Evolutionary conservation across 2,113 vertebrate species (phyloP).

Genomic region (Halichoerus grypus): DNA sequence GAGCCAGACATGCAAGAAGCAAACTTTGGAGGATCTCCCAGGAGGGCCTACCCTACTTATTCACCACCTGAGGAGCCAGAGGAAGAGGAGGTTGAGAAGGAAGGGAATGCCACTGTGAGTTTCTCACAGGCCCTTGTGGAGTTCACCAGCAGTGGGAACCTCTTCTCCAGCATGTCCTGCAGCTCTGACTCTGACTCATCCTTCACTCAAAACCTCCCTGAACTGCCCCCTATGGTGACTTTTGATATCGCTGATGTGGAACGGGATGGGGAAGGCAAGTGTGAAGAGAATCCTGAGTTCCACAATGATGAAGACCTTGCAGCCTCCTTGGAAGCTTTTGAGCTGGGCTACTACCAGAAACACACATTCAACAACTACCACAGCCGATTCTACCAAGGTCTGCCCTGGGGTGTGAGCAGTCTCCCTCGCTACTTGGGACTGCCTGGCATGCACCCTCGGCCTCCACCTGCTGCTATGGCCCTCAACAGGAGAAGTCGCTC

Average conservation of each 20-base stretch:
- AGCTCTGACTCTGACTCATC: slow-evolving; percentile 91
- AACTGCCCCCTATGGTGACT: slow-evolving; percentile 96
- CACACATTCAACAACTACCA: slow-evolving; percentile 93
- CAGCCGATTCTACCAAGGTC: slow-evolving; percentile 90
- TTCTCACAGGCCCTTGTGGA: slow-evolving; percentile 97
- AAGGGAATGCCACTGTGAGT: slow-evolving; percentile 92
- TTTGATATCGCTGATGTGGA: slow-evolving; percentile 98
- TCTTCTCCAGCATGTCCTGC: slow-evolving; percentile 92
- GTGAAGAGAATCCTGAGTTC: slow-evolving; percentile 94
- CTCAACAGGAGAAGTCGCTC: slow-evolving; percentile 95
- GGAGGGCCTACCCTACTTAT: slow-evolving; percentile 80
- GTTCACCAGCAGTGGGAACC: slow-evolving; percentile 93
- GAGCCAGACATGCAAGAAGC: slow-evolving; percentile 79
- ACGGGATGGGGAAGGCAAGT: slow-evolving; percentile 96
- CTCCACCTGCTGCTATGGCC: slow-evolving; percentile 90
- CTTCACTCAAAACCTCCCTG: slow-evolving; percentile 94
- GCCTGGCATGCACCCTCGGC: slow-evolving; percentile 88
- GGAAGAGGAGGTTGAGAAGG: slow-evolving; percentile 67
- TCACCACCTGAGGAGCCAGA: background rate
- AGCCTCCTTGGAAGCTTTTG: slow-evolving; percentile 93
- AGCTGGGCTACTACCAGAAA: slow-evolving; percentile 93
- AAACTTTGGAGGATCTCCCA: slow-evolving; percentile 77
- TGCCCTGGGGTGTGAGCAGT: slow-evolving; percentile 94
- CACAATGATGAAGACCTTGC: slow-evolving; percentile 92
- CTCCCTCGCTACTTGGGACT: slow-evolving; percentile 94